Conservation (phyloP, 2,888 invertebrate species). For the Eristalinus sepulchralis region DNA sequence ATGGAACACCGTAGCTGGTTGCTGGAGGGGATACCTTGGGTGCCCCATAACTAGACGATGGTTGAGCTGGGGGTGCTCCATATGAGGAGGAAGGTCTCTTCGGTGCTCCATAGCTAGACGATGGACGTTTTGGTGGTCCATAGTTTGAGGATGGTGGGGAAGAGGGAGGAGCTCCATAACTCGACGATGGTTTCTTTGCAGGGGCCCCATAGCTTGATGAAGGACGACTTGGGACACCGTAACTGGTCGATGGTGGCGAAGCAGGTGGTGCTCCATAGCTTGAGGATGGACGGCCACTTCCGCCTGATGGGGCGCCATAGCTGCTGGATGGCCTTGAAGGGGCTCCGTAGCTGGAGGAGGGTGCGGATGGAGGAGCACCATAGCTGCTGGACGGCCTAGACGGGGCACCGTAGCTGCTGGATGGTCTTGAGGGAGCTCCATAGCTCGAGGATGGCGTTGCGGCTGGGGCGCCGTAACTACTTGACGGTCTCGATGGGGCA, state of each 20-base stretch:
- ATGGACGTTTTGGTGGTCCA: conserved; percentile 76
- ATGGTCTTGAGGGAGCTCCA: conserved; percentile 75
- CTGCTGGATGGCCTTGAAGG: conserved; percentile 80
- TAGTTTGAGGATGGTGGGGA: conserved; percentile 76
- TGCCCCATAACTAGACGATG: conserved; percentile 73
- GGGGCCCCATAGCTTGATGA: conserved; percentile 77
- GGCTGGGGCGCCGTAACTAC: conserved; percentile 77
- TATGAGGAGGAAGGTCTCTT: conserved; percentile 75
- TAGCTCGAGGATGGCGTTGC: conserved; percentile 76
- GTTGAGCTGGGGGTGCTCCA: conserved; percentile 79
- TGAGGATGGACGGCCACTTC: conserved; percentile 77
- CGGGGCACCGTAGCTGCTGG: conserved; percentile 81
- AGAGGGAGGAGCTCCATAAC: conserved; percentile 81
- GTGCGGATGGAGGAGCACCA: conserved; percentile 77
- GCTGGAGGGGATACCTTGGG: conserved; percentile 79
- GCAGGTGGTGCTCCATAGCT: conserved; percentile 76
- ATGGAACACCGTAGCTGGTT: conserved; percentile 83
- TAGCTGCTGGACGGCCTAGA: conserved; percentile 77
- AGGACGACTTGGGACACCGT: conserved; percentile 76
- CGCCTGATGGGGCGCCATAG: conserved; percentile 77
- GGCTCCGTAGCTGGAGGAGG: conserved; percentile 82
- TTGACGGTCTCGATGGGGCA: conserved; percentile 73
- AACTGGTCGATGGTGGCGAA: conserved; percentile 78
- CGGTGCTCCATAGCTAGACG: conserved; percentile 79
- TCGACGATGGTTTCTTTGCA: conserved; percentile 79